These are phyloP conservation scores for Aricia artaxerxes DNA, from an alignment of 2,888 invertebrate genomes.

Conservation along the genomic window DNA sequence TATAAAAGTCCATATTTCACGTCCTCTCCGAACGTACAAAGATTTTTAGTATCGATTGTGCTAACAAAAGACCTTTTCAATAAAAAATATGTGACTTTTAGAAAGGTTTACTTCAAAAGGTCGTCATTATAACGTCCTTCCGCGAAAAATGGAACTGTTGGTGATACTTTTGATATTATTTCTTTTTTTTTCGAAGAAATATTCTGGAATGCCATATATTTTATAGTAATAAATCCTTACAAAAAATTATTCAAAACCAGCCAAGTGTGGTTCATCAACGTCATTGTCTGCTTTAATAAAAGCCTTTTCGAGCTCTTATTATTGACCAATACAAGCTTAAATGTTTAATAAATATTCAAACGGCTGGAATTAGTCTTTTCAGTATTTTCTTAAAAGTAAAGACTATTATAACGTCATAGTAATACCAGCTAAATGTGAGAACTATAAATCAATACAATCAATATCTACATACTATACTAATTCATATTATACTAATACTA, in stretches of 20 bases:
- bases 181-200: background rate
- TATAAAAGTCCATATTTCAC: conserved; percentile 10
- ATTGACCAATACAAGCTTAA: too few species aligned
- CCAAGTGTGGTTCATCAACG: background rate
- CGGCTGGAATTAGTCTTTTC: too few species aligned
- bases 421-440: too few species aligned
- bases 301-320: too few species aligned
- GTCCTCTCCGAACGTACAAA: conserved; percentile 17
- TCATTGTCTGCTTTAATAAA: too few species aligned
- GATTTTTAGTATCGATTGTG: conserved; percentile 26
- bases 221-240: background rate
- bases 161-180: conserved; percentile 16
- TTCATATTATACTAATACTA: too few species aligned
- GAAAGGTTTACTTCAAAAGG: conserved; percentile 25
- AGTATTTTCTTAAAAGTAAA: too few species aligned
- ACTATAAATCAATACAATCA: too few species aligned
- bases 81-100: conserved; percentile 26
- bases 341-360: too few species aligned
- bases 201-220: background rate
- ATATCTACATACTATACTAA: too few species aligned
- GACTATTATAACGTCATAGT: too few species aligned
- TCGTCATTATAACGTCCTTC: conserved; percentile 9
- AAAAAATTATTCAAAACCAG: background rate
- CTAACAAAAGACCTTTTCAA: conserved; percentile 25
- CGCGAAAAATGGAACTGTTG: background rate